phyloP scores from a whole-genome alignment of 2,888 invertebrate species.

The Brenthis hecate region DNA sequence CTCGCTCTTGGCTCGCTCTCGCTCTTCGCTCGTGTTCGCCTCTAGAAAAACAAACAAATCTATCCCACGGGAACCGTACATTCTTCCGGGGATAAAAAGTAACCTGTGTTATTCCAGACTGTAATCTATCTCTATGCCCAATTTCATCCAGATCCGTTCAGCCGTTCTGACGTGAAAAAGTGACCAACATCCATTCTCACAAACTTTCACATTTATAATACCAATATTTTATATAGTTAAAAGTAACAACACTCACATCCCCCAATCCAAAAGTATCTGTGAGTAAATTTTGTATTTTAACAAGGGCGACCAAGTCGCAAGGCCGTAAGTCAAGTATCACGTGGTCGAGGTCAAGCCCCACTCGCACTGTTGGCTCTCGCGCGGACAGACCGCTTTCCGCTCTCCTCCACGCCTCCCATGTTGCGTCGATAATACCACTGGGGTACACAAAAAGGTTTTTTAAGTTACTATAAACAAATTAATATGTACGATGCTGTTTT shows the following conservation, averaged over 20 bases:
- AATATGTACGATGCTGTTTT: background rate
- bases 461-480: background rate
- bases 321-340: slow-evolving; percentile 59
- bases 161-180: too few species aligned
- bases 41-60: too few species aligned
- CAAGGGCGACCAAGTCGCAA: slow-evolving; percentile 48
- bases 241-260: slow-evolving; percentile 23
- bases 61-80: too few species aligned
- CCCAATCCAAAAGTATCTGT: slow-evolving; percentile 2
- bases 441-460: background rate
- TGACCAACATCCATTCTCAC: too few species aligned
- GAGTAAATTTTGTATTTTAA: slow-evolving; percentile 38
- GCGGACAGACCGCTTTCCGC: slow-evolving; percentile 50
- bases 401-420: slow-evolving; percentile 68
- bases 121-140: too few species aligned
- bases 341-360: slow-evolving; percentile 55
- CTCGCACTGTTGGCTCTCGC: slow-evolving; percentile 50
- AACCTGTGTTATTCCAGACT: too few species aligned
- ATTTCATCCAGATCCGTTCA: too few species aligned
- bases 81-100: too few species aligned
- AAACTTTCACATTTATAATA: too few species aligned
- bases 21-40: too few species aligned
- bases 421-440: slow-evolving; percentile 49
- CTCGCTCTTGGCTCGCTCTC: too few species aligned
- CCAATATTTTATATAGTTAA: background rate